Evolutionary conservation across 2,888 invertebrate species (phyloP), one percentile per base, ranked within the genome.

Genomic region (Vanessa cardui): DNA sequence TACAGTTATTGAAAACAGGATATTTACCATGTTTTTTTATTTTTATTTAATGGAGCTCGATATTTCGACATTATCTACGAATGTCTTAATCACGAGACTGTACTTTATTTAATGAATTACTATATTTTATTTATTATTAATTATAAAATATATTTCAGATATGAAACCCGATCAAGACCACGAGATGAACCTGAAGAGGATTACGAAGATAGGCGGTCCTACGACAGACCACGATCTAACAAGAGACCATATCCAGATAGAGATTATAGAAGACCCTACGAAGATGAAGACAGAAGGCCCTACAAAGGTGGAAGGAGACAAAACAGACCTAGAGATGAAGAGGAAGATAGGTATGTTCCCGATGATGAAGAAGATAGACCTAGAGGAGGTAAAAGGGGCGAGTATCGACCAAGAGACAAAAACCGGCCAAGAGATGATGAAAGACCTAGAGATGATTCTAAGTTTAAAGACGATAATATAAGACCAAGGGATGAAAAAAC

Each of bases 101-200:
- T n/a, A n/a, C n/a, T n/a, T n/a, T n/a, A n/a, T n/a, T n/a, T n/a
- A n/a, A n/a, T n/a, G n/a, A n/a, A n/a, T n/a, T n/a, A n/a, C n/a
- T n/a, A n/a, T n/a, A n/a, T n/a, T n/a, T n/a, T n/a, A n/a, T n/a
- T n/a, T n/a, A n/a, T n/a, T n/a, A n/a, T n/a, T n/a, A n/a, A n/a
- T n/a, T n/a, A n/a, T n/a, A 18, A 33, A 2, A n/a, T 3, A 58
- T 45, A 7, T 59, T 66, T 50, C 81, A 94, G 93, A 77, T 90
- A 90, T 72, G 92, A 91, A 58, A 88, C 94, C 44, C 92, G 94
- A 26, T 83, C 85, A 6, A 86, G 93, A 64, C 89, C 92, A 9
- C 89, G 94, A 73, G 91, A 93, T 4, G 86, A 90, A 70, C 59
- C 72, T 9, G 87, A 84, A 47, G 89, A 88, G 2, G 90, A 90